phyloP scores from a whole-genome alignment of 2,797 vertebrate genomes.

The Xiphophorus birchmanni region DNA sequence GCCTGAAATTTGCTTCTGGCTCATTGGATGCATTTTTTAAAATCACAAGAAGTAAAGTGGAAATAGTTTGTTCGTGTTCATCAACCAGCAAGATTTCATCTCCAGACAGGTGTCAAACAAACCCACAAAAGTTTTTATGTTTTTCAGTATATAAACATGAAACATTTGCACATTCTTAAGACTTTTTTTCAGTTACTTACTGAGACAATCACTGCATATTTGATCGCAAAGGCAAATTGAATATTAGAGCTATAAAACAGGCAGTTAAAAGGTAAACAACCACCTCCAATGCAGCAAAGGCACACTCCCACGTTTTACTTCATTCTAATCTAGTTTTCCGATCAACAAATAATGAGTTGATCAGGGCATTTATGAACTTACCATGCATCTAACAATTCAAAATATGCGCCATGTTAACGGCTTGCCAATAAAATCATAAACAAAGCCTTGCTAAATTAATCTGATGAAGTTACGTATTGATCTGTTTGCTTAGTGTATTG shows the following conservation, averaged over 20 bases:
- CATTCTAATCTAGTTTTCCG: neutral
- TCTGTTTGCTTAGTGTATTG: neutral
- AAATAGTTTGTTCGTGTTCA: neutral
- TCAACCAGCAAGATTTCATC: neutral
- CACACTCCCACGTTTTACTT: neutral
- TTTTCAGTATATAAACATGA: neutral
- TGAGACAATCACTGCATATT: neutral
- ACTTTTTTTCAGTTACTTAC: neutral
- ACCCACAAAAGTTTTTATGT: neutral
- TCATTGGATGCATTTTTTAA: constrained; percentile 8
- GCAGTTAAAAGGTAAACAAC: neutral
- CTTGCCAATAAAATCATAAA: neutral
- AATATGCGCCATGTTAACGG: neutral
- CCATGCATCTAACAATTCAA: neutral
- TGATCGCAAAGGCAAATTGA: neutral
- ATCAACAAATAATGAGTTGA: neutral
- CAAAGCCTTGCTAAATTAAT: neutral
- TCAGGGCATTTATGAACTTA: neutral
- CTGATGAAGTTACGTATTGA: neutral
- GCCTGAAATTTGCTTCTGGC: constrained; percentile 18
- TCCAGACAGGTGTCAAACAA: neutral
- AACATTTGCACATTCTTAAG: neutral
- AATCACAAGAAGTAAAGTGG: neutral
- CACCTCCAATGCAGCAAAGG: neutral
- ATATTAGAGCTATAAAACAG: neutral